Evolutionary conservation across 2,888 invertebrate species (phyloP), one percentile per base, ranked within the genome.

Genomic region (Adineta ricciae): DNA sequence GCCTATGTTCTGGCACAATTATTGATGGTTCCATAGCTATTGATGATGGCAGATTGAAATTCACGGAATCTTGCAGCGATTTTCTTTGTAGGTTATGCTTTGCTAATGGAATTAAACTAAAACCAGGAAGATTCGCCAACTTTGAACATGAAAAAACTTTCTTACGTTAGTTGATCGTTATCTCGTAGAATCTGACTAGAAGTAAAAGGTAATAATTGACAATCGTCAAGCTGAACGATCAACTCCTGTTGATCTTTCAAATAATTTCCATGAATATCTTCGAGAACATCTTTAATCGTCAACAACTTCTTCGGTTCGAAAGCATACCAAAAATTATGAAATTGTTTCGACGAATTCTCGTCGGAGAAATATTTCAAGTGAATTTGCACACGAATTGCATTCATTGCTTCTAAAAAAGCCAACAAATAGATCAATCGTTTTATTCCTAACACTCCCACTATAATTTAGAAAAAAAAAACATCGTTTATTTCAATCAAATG

Each of bases 191-290:
- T 41, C 41, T 38, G 78, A 41, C 78, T 78, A 41, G 78, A 78
- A 78, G 41, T n/a, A 41, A 78, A 78, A 41, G 78, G 78, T 41
- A 78, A 41, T 78, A 78, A 41, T 78, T 41, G 78, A 78, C 78
- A 78, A n/a, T 78, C 41, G 41, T 78, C 41, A 19, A 78, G 78
- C 24, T 41, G 19, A 14, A 64, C 19, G 32, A 64, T 32, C 32
- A 19, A 64, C 32, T 32, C 32, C 19, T 64, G 32, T 64, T 64
- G 64, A 64, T 64, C 19, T 27, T 64, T 19, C 27, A 64, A 32
- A 64, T 64, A 64, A 64, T 64, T 64, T 27, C 4, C 14, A 32
- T 14, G 32, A 14, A 64, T 64, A 64, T 64, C 64, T 32, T 64
- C 32, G 19, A 64, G 32, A 27, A 64, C 32, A 64, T 64, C 64